Base-by-base conservation (phyloP, 2,888 invertebrate species). In the Pheosia tremula region DNA sequence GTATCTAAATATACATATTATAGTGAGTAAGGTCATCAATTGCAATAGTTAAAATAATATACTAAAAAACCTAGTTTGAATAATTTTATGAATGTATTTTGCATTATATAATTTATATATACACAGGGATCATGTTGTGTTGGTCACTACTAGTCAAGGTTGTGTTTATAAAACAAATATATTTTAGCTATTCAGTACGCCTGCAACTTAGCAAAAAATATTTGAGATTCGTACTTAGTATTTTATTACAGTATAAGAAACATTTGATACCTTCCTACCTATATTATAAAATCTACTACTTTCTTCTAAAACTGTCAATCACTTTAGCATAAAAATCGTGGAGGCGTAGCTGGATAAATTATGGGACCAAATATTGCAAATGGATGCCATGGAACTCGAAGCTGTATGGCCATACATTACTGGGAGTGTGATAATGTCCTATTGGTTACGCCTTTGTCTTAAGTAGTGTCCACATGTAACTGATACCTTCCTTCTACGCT, bases 361-460 rank as follows among this genome's bases (percentile, higher is more conserved):
- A 81, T 86, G 91, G 92, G 92, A 91, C 92, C 91, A 91, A 92
- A 86, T 80, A 76, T 79, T 77, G 75, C 71, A 80, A 82, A 77
- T 83, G 78, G 77, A 77, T 77, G 80, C 74, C 62, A 79, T 84
- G 79, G 79, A 83, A 83, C 83, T 83, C 83, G 80, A 78, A 83
- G 80, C 72, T 69, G 75, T 81, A 72, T 68, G 77, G 68, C 24
- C 24, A 24, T 24, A 73, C 75, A 78, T 75, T 71, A 77, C 80
- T 77, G 85, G 86, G 87, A 85, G 82, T 79, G 82, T 81, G 84
- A 80, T 72, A 78, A 80, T 73, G 89, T 89, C 91, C 90, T 89
- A 84, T 86, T 85, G 83, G 92, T 92, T 93, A 90, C 92, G 92
- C 91, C 92, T 91, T 87, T 77, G 74, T 79, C 76, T 78, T 82